Evolutionary conservation across 2,888 invertebrate species (phyloP).

Genomic region (Apantesis nais): DNA sequence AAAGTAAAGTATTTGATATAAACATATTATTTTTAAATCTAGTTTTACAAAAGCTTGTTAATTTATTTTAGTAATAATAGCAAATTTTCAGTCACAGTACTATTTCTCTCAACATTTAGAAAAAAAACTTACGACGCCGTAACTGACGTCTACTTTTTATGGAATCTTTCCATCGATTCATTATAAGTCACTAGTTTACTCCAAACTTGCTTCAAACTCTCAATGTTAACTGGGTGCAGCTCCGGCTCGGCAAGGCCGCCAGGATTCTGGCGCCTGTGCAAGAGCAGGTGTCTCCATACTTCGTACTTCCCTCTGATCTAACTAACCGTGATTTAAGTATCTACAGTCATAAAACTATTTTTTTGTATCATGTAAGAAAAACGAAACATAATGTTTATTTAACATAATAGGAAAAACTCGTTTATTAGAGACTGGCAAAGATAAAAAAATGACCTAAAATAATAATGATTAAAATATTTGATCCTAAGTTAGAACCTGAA

Average conservation of each 20-base stretch:
- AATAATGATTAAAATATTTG: background rate
- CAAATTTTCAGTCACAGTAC: too few species aligned
- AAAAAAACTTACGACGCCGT: background rate
- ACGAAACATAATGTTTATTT: too few species aligned
- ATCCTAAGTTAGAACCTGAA: background rate
- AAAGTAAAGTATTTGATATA: too few species aligned
- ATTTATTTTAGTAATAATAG: background rate
- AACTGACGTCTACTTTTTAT: conserved; percentile 2
- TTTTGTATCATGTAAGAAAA: background rate
- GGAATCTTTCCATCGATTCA: background rate
- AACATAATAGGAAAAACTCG: too few species aligned
- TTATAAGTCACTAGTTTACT: background rate
- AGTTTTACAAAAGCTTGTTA: background rate
- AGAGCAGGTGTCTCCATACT: conserved; percentile 13
- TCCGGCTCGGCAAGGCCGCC: conserved; percentile 18
- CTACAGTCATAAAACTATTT: background rate
- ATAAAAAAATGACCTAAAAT: background rate
- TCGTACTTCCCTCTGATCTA: conserved; percentile 4
- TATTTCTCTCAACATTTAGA: background rate
- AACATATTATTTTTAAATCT: too few species aligned
- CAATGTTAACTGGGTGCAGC: conserved; percentile 19
- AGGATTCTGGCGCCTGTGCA: conserved; percentile 9
- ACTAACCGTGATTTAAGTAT: conserved; percentile 15
- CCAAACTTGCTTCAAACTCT: conserved; percentile 17
- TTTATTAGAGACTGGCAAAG: background rate